Evolutionary conservation across 2,888 invertebrate genomes (phyloP).

Genomic region (Calliopum simillimum): DNA sequence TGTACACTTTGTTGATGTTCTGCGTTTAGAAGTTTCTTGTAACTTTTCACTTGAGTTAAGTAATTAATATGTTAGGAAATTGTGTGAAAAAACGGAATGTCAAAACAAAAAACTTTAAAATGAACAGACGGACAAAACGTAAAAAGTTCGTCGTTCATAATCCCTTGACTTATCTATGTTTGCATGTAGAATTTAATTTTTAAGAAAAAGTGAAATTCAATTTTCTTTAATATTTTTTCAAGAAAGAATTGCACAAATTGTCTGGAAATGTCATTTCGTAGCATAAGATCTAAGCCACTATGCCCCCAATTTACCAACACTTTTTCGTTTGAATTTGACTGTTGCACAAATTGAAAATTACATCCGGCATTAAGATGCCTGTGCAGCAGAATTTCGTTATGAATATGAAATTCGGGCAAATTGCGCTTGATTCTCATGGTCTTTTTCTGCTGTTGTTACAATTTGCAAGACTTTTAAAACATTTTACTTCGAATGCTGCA

Average conservation of each 20-base stretch:
- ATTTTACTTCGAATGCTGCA: no score
- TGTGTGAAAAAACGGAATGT: conserved; percentile 28
- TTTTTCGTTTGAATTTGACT: neutral
- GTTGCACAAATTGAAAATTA: conserved; percentile 43
- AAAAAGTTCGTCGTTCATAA: conserved; percentile 28
- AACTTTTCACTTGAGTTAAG: conserved; percentile 25
- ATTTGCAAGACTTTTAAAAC: conserved; percentile 14
- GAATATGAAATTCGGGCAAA: conserved; percentile 43
- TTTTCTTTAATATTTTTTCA: no score
- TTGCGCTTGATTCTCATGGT: conserved; percentile 34
- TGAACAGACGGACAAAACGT: neutral
- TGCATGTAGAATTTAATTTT: no score
- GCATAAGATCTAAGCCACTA: no score
- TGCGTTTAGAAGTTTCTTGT: conserved; percentile 2
- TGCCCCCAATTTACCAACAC: neutral
- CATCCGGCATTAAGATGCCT: neutral
- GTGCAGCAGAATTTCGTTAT: conserved; percentile 25
- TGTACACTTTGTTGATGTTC: no score
- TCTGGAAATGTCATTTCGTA: no score
- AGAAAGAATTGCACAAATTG: no score
- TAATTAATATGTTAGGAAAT: conserved; percentile 34
- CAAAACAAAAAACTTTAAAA: conserved; percentile 29
- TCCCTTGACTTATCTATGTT: neutral
- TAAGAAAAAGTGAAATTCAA: no score
- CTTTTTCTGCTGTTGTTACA: conserved; percentile 18